Percentiles rank a stretch among this genome's conserved stretches.
Conservation (phyloP, 2,113 vertebrate genomes). For the Rhea pennata region DNA sequence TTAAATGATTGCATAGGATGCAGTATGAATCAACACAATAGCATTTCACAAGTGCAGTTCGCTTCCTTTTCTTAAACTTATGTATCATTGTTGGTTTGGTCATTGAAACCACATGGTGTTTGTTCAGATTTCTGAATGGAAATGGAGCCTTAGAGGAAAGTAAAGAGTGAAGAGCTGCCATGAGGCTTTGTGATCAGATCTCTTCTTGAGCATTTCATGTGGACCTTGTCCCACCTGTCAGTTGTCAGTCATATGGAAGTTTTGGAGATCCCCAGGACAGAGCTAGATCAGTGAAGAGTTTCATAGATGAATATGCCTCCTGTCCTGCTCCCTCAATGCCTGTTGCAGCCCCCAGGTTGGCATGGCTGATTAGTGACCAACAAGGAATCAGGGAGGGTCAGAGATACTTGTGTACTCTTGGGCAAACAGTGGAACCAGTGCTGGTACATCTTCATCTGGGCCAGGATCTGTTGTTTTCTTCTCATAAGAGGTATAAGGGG, state of each 20-base stretch:
- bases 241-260: too few species aligned
- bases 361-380: not conserved
- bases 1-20: not conserved
- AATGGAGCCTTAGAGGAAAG: too few species aligned
- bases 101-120: fast-evolving
- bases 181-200: too few species aligned
- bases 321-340: not conserved
- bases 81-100: not conserved
- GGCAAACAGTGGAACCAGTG: too few species aligned
- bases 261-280: not conserved
- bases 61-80: not conserved
- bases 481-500: fast-evolving
- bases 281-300: too few species aligned
- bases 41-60: fast-evolving
- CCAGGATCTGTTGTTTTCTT: not conserved
- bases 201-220: too few species aligned
- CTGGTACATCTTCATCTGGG: not conserved
- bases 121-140: not conserved
- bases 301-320: too few species aligned
- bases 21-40: not conserved
- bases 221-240: not conserved
- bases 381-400: not conserved
- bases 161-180: too few species aligned
- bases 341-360: not conserved
- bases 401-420: not conserved